Evolutionary conservation across 2,888 invertebrate genomes (phyloP).

Genomic region (Philonicus albiceps): DNA sequence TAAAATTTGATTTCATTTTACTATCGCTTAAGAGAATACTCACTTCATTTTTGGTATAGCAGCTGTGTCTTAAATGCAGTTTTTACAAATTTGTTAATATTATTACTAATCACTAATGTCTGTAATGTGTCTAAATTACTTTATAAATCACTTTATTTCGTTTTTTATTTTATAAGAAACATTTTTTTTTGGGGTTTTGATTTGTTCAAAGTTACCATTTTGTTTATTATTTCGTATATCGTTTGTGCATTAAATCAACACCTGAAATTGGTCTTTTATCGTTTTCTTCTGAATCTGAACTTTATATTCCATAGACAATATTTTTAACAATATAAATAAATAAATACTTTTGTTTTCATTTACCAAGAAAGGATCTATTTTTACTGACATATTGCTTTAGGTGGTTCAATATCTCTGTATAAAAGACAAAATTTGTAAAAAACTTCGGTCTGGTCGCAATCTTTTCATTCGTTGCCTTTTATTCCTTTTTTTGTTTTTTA

Average conservation of each 20-base stretch:
- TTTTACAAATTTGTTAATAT: conserved; percentile 16
- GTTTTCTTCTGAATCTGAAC: not conserved
- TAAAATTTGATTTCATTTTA: conserved; percentile 1
- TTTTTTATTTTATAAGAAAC: not conserved
- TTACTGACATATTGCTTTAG: not conserved
- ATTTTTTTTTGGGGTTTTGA: not conserved
- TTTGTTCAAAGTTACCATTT: conserved; percentile 6
- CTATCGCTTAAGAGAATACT: not conserved
- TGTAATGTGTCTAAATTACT: not conserved
- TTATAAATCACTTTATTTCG: not conserved
- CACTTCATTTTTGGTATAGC: conserved; percentile 26
- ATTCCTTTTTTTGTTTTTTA: not conserved
- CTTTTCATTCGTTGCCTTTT: not conserved
- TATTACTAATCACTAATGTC: not conserved
- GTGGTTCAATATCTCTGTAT: not conserved
- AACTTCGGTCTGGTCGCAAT: not conserved
- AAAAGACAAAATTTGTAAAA: not conserved
- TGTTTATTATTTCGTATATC: not conserved
- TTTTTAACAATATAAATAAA: not conserved
- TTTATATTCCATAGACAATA: not conserved
- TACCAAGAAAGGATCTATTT: not conserved
- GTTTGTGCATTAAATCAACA: not conserved
- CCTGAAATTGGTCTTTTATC: not conserved
- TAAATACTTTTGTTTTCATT: not conserved
- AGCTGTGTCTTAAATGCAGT: conserved; percentile 11